These are phyloP conservation scores for Eretmochelys imbricata DNA, from an alignment of 2,113 vertebrate species.

Conservation along the genomic window DNA sequence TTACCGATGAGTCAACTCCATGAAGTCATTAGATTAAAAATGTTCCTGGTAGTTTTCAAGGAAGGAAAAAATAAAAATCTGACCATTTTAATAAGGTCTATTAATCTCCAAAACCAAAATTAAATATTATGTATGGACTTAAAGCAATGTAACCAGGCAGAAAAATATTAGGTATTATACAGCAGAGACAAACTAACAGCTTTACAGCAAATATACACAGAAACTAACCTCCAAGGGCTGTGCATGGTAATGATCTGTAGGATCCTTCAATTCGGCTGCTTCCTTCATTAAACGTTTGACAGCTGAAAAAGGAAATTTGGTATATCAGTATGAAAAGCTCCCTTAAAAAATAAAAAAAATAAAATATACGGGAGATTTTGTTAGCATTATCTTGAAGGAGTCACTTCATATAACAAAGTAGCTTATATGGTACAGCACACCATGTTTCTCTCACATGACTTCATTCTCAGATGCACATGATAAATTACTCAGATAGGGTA, in stretches of 20 bases:
- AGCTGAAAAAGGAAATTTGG: constrained; percentile 80
- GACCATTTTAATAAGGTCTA: not conserved
- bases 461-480: not conserved
- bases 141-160: not conserved
- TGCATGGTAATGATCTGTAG: constrained; percentile 98
- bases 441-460: not conserved
- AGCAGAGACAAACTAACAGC: not conserved
- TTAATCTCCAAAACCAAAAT: not conserved
- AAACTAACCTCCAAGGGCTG: constrained; percentile 95
- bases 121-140: not conserved
- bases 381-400: not conserved
- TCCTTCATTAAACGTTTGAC: constrained; percentile 99
- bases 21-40: not conserved
- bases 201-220: not conserved
- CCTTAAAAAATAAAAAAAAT: not conserved
- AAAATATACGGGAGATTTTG: not conserved
- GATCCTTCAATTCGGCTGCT: constrained; percentile 94
- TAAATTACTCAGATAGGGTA: not conserved
- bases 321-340: constrained; percentile 13
- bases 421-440: not conserved
- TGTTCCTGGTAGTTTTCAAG: not conserved
- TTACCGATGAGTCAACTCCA: not conserved
- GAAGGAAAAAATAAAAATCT: not conserved
- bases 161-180: not conserved
- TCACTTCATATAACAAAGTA: not conserved